phyloP scores from a whole-genome alignment of 2,797 vertebrate species.

The Cyprinella venusta region DNA sequence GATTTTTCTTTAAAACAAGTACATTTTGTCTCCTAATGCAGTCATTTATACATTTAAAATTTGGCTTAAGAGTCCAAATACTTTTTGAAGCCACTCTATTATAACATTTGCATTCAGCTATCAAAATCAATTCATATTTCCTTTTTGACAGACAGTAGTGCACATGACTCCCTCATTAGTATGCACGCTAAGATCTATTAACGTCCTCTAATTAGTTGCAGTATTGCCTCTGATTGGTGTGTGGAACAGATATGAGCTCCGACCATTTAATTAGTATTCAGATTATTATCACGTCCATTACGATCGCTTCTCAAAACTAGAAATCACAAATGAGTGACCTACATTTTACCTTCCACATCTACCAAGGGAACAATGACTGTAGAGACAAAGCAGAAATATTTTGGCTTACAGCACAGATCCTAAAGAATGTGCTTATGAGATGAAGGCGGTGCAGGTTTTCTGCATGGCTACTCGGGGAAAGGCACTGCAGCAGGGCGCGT shows the following conservation, averaged over 20 bases:
- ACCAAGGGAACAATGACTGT: not conserved
- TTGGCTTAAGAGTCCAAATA: not conserved
- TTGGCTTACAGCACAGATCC: conserved; percentile 6
- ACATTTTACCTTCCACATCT: not conserved
- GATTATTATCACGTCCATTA: conserved; percentile 72
- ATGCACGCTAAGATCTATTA: not conserved
- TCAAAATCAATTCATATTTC: not conserved
- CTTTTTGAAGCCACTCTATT: not conserved
- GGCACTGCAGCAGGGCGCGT: conserved; percentile 27
- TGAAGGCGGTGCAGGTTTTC: conserved; percentile 20
- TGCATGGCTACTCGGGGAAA: conserved; percentile 39
- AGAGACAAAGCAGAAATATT: conserved; percentile 18
- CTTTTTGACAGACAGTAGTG: not conserved
- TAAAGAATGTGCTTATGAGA: conserved; percentile 21
- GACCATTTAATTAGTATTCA: conserved; percentile 72
- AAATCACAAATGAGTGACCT: conserved; percentile 4
- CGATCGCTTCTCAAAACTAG: conserved; percentile 53
- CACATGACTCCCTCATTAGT: not conserved
- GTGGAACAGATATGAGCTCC: not conserved
- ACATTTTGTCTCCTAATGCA: not conserved
- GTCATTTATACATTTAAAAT: not conserved
- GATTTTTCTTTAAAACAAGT: not conserved
- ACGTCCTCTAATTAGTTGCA: not conserved
- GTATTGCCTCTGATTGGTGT: not conserved
- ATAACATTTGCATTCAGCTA: not conserved